Percentiles rank a stretch among this genome's conserved stretches.
phyloP scores from a whole-genome alignment of 1,140 invertebrate species.

The Papilio xuthus region DNA sequence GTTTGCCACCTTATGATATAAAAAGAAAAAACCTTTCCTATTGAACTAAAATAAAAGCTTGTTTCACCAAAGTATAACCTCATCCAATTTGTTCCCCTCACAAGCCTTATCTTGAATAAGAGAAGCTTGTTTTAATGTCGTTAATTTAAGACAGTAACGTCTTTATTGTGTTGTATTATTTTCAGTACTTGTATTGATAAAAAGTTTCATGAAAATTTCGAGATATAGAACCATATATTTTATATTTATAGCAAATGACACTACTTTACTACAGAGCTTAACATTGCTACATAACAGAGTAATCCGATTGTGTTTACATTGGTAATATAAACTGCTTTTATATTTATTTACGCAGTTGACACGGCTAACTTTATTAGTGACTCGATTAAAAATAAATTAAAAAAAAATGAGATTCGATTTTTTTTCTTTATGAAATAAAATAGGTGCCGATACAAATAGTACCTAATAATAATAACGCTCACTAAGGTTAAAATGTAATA shows the following conservation, averaged over 20 bases:
- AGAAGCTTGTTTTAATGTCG: constrained; percentile 72
- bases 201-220: not conserved
- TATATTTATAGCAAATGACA: constrained; percentile 32
- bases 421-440: not conserved
- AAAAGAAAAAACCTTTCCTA: not conserved
- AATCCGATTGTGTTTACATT: constrained; percentile 52
- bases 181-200: constrained; percentile 31
- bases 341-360: constrained; percentile 28
- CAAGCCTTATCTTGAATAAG: constrained; percentile 72
- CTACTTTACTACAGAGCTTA: constrained; percentile 45
- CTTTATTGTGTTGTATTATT: constrained; percentile 60
- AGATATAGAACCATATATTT: not conserved
- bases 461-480: not conserved
- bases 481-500: not conserved
- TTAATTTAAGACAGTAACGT: constrained; percentile 71
- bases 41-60: constrained; percentile 28
- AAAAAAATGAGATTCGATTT: not conserved
- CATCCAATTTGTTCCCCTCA: constrained; percentile 66
- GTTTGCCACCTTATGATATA: no score
- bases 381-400: not conserved
- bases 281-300: constrained; percentile 51
- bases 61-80: constrained; percentile 52
- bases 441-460: not conserved
- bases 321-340: constrained; percentile 45
- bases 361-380: not conserved